Base-by-base conservation (phyloP, 2,888 invertebrate genomes). In the Drepana falcataria region DNA sequence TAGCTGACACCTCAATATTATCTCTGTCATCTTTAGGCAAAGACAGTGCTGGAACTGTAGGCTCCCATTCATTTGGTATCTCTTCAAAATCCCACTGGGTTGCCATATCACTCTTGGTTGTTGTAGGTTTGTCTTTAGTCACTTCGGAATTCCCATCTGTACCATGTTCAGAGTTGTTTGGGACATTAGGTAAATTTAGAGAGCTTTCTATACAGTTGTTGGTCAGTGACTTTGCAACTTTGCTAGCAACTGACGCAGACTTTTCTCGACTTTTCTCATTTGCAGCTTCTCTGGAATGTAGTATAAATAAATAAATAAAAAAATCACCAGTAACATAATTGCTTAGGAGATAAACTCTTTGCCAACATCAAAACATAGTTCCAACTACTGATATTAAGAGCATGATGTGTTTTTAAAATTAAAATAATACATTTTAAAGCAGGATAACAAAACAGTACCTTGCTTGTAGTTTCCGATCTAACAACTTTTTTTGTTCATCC, bases 191-290 rank as follows among this genome's bases (percentile, higher is more conserved):
- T 54, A 65, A 63, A 37, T 56, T 58, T 33, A 58, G 53, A 51
- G 51, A 21, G 2, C 59, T 60, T 57, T 75, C 66, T 53, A 64
- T 59, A 51, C 56, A 54, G 60, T 73, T 75, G 53, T 59, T 65
- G 6, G 60, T 56, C 41, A 67, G 51, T 63, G 75, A 82, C 47
- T 66, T 57, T 51, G 70, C 57, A 52, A 73, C 53, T 65, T 83
- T 86, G 55, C 68, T 77, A 44, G 70, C 63, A 47, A 73, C 65
- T 55, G 65, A 57, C 53, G 68, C 59, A 54, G 84, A 74, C 66
- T 88, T 89, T 55, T 89, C 90, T 59, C 87, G 74, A 59, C 89
- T 87, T 47, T 85, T 63, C 71, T 82, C 87, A 79, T 91, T 91
- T 49, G 90, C 89, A 54, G 69, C 68, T 69, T 86, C 88, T 56